These are phyloP conservation scores for Enteromius afrohamiltoni DNA, from an alignment of 2,797 vertebrate genomes.

Conservation along the genomic window DNA sequence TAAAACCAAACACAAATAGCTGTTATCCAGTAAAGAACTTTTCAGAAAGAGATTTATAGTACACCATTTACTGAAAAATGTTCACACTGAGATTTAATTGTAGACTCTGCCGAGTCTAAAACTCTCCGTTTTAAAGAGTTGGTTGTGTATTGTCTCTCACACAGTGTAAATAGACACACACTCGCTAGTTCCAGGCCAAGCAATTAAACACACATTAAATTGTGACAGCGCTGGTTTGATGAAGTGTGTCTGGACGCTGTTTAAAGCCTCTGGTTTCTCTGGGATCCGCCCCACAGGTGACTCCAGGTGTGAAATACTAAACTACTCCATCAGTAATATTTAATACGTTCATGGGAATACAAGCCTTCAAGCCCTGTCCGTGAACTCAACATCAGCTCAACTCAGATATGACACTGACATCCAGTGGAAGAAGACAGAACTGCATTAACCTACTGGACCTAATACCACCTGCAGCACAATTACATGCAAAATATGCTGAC, in stretches of 20 bases:
- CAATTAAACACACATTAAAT: constrained; percentile 12
- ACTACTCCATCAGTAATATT: background rate
- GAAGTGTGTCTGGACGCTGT: constrained; percentile 1
- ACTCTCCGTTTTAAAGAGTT: background rate
- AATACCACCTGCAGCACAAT: background rate
- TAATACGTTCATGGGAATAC: background rate
- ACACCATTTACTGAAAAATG: background rate
- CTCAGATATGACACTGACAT: constrained; percentile 72
- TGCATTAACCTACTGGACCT: constrained; percentile 55
- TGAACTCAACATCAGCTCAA: constrained; percentile 10
- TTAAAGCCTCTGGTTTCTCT: constrained; percentile 4
- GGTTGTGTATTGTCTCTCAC: constrained; percentile 51
- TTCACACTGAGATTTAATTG: background rate
- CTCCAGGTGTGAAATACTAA: background rate
- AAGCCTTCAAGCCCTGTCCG: background rate
- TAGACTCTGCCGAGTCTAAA: background rate
- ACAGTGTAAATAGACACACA: constrained; percentile 44
- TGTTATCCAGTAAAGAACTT: background rate
- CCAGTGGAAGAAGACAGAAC: constrained; percentile 68
- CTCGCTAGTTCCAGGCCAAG: background rate
- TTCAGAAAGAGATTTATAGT: background rate
- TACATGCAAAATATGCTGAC: background rate
- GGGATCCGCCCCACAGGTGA: background rate
- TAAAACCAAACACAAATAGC: background rate
- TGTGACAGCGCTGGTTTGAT: background rate